Base-by-base conservation (phyloP, 2,113 vertebrate genomes). In the Baryphthengus martii region DNA sequence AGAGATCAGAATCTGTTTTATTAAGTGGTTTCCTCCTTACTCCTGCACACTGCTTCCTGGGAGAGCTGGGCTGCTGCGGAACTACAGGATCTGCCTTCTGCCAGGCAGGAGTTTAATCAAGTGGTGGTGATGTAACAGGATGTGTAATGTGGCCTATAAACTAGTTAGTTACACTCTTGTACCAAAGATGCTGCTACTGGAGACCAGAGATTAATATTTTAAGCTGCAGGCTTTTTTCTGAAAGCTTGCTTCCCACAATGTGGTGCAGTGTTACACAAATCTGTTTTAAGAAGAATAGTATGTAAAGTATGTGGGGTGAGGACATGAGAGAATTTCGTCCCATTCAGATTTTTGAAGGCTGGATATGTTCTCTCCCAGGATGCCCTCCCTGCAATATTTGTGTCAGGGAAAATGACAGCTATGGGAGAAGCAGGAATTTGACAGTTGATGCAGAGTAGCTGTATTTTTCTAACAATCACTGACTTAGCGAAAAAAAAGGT, bases 31-130 rank as follows among this genome's bases (percentile, higher is more conserved):
- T 47, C 33, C 17, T 59, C 3, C 44, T 65, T 26, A 11, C 12
- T 9, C 14, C 11, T 17, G 26, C 7, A 3, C 9, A 7, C 35
- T 1, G 2, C 25, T 42, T 76, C 28, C 10, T 2, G 73, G 17
- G 39, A 50, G 11, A 24, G 61, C 1, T 67, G 76, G 42, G 10
- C 18, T 20, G 28, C 50, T 78, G 47, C 62, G 24, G 42, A 39
- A 33, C 25, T 24, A 9, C 61, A 49, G 29, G 58, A 19, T 17
- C 29, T 33, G 17, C 17, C 6, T 6, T 50, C 50, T 53, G 26
- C 33, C 33, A 75, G 47, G 29, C 49, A 14, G 52, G 56, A 75
- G 17, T 40, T 93, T 29, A 39, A 33, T 42, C 58, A 39, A 20
- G 59, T 4, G 52, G 63, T 45, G 68, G 6, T 47, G 76, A 18